Evolutionary conservation across 1,140 invertebrate genomes (phyloP).

Genomic region (Heliconius himera): DNA sequence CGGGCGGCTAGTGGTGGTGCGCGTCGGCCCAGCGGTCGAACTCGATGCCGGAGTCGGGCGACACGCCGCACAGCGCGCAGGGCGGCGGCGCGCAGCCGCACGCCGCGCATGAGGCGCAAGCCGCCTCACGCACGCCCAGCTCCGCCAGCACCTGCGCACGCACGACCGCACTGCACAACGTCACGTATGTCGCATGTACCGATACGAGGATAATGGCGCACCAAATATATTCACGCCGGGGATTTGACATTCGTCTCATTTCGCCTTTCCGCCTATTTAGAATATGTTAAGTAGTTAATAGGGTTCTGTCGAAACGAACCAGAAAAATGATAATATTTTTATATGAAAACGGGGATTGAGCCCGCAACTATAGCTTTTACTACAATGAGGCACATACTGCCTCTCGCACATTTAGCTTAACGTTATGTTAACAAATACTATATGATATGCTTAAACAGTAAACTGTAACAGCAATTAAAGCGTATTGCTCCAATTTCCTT

Average conservation of each 20-base stretch:
- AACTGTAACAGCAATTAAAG: too few relatives aligned
- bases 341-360: not conserved
- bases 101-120: conserved; percentile 50
- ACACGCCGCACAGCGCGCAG: conserved; percentile 83
- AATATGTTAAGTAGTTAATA: too few relatives aligned
- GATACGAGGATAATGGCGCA: too few relatives aligned
- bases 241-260: too few relatives aligned
- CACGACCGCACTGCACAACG: not conserved
- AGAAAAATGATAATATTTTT: not conserved
- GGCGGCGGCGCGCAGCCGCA: conserved; percentile 80
- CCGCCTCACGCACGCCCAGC: conserved; percentile 61
- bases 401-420: not conserved
- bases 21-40: conserved; percentile 90
- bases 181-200: too few relatives aligned
- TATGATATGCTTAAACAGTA: too few relatives aligned
- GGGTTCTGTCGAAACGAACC: not conserved
- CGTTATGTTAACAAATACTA: too few relatives aligned
- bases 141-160: conserved; percentile 67
- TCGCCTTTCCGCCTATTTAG: too few relatives aligned
- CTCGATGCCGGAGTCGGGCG: conserved; percentile 93
- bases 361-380: not conserved
- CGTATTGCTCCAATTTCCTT: too few relatives aligned
- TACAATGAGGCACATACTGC: too few relatives aligned
- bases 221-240: too few relatives aligned
- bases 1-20: not conserved